Percentiles rank a stretch among this genome's conserved stretches.
These are phyloP conservation scores for Nebria salina DNA, from an alignment of 2,888 invertebrate species.

Conservation along the genomic window DNA sequence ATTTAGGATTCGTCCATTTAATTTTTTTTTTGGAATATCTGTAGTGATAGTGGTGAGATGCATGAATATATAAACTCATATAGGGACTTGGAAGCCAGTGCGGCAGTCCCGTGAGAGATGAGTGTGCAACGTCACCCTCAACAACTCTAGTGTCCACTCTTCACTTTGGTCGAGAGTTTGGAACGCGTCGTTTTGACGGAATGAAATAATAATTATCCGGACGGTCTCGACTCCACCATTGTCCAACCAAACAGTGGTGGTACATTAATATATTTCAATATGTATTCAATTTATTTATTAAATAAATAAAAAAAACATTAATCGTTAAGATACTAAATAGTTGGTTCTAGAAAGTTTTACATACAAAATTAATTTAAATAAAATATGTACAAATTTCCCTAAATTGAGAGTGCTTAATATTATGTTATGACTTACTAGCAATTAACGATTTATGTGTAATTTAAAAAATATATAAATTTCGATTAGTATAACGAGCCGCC, in stretches of 20 bases:
- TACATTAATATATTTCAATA: neutral
- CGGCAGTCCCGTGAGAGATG: neutral
- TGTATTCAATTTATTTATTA: too few species aligned
- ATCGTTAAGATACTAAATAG: too few species aligned
- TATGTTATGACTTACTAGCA: neutral
- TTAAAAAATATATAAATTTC: neutral
- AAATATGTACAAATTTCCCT: too few species aligned
- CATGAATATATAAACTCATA: slow-evolving; percentile 14
- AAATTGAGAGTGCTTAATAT: too few species aligned
- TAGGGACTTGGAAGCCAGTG: neutral
- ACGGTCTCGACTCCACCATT: neutral
- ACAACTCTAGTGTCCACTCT: slow-evolving; percentile 14
- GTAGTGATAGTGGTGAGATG: neutral
- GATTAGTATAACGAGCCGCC: neutral
- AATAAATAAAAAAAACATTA: too few species aligned
- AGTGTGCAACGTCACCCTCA: neutral
- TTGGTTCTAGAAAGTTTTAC: too few species aligned
- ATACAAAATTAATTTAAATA: too few species aligned
- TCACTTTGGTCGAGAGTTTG: slow-evolving; percentile 21
- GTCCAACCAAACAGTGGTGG: neutral
- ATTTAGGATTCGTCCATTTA: neutral
- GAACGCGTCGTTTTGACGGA: slow-evolving; percentile 18
- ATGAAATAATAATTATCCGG: slow-evolving; percentile 15
- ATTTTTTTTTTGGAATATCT: neutral
- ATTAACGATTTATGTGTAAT: neutral